phyloP scores from a whole-genome alignment of 2,113 vertebrate genomes.

The Syngnathus typhle region DNA sequence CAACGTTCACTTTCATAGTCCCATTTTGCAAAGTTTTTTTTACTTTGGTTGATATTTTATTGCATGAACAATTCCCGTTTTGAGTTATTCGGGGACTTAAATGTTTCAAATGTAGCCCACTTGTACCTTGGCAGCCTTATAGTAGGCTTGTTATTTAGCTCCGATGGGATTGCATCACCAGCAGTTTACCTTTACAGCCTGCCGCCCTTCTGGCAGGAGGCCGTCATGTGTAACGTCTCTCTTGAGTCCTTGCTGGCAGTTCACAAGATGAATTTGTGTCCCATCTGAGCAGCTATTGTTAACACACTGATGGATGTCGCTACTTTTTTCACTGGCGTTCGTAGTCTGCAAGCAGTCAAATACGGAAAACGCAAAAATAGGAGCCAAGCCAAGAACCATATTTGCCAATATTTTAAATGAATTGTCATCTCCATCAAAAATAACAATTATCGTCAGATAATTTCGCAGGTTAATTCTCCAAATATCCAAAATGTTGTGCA shows the following conservation, averaged over 20 bases:
- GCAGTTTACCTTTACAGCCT: constrained; percentile 29
- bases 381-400: neutral
- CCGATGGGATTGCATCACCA: constrained; percentile 43
- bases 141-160: constrained; percentile 23
- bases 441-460: neutral
- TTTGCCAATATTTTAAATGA: neutral
- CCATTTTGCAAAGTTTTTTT: neutral
- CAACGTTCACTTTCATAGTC: too few relatives aligned
- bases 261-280: constrained; percentile 38
- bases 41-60: neutral
- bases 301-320: constrained; percentile 39
- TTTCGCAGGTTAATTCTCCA: neutral
- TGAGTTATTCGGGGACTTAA: constrained; percentile 5
- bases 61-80: constrained; percentile 1
- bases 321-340: constrained; percentile 34
- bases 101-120: constrained; percentile 6
- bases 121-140: constrained; percentile 24
- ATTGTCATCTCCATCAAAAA: constrained; percentile 5
- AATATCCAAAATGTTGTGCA: neutral
- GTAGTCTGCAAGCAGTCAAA: neutral
- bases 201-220: constrained; percentile 31
- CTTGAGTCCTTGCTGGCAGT: constrained; percentile 35
- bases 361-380: neutral
- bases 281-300: constrained; percentile 46
- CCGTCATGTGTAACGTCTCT: constrained; percentile 37